Evolutionary conservation across 2,888 invertebrate genomes (phyloP), one percentile per base, ranked within the genome.

Genomic region (Epirrita christyi): DNA sequence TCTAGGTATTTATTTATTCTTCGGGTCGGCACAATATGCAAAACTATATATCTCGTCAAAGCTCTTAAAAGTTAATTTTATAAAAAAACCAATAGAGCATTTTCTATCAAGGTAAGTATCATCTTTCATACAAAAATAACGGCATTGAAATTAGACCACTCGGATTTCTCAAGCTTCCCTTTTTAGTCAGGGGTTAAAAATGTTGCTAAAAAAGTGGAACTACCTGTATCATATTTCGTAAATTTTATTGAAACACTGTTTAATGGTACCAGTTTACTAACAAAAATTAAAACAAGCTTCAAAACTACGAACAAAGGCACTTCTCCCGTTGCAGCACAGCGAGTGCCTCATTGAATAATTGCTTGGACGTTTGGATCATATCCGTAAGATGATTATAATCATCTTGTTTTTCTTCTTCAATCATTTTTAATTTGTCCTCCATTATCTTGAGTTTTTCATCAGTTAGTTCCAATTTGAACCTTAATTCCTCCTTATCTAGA

Each of bases 371-470:
- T 70, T 93, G 92, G 37, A 93, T 88, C 90, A 93, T 93, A 73
- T 87, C 92, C 63, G 89, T 93, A 67, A 92, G 93, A 76, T 88
- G 83, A 38, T 81, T 79, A 38, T 92, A 88, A 81, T 95, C 95
- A 14, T 92, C 84, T 51, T 90, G 91, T 71, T 95, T 94, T 71
- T 95, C 95, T 62, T 93, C 93, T 67, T 93, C 93, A 32, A 94
- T 88, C 75, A 94, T 94, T 70, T 93, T 93, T 37, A 95, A 75
- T 73, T 94, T 92, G 40, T 94, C 93, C 73, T 94, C 93, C 75
- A 95, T 82, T 13, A 94, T 93, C 74, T 94, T 93, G 40, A 94
- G 87, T 68, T 94, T 94, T 78, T 95, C 95, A 70, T 95, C 93
- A 0, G 95, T 92, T 52, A 95, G 78, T 73, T 94, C 94, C 51